Evolutionary conservation across 2,797 vertebrate species (phyloP).

Genomic region (Sebastes nivosus): DNA sequence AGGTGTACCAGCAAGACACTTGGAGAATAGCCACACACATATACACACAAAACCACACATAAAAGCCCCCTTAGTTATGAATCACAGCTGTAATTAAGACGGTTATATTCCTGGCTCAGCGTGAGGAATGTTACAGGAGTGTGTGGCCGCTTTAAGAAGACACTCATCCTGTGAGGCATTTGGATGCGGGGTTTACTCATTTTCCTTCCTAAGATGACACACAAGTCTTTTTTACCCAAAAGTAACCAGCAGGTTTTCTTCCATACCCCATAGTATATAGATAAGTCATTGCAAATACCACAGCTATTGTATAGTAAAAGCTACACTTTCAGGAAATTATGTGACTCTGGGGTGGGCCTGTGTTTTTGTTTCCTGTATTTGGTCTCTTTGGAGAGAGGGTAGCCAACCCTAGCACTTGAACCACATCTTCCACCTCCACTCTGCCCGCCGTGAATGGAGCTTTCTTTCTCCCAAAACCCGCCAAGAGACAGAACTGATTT

Average conservation of each 20-base stretch:
- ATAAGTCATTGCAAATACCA: slow-evolving; percentile 28
- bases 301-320: slow-evolving; percentile 26
- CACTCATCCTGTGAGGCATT: slow-evolving; percentile 48
- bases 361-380: slow-evolving; percentile 54
- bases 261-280: background rate
- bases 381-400: slow-evolving; percentile 17
- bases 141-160: slow-evolving; percentile 42
- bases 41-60: slow-evolving; percentile 29
- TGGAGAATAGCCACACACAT: slow-evolving; percentile 37
- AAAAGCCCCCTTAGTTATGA: slow-evolving; percentile 52
- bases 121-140: slow-evolving; percentile 57
- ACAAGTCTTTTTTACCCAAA: background rate
- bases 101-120: slow-evolving; percentile 54
- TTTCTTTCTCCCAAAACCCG: slow-evolving; percentile 47
- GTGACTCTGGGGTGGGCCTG: slow-evolving; percentile 24
- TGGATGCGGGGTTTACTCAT: slow-evolving; percentile 44
- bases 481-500: slow-evolving; percentile 70
- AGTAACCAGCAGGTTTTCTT: background rate
- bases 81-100: slow-evolving; percentile 73
- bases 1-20: slow-evolving; percentile 1
- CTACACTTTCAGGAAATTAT: slow-evolving; percentile 29
- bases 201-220: slow-evolving; percentile 57
- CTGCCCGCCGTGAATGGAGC: slow-evolving; percentile 58
- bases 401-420: slow-evolving; percentile 35
- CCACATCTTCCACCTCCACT: slow-evolving; percentile 50